phyloP scores from a whole-genome alignment of 2,888 invertebrate species.

The Hirudinaria manillensis region DNA sequence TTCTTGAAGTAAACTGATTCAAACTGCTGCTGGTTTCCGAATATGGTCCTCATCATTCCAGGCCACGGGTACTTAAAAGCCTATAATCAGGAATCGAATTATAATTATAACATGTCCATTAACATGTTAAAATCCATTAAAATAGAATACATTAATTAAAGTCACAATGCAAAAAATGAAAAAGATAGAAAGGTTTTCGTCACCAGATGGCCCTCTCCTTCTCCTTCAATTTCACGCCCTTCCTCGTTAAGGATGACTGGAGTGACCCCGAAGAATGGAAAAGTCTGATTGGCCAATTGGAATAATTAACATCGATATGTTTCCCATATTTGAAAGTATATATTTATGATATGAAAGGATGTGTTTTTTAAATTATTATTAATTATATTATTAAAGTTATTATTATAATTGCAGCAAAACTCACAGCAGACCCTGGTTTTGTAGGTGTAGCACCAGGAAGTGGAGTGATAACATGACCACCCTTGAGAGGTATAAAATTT shows the following conservation, averaged over 20 bases:
- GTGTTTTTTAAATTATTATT: constrained; percentile 2
- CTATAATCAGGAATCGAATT: constrained; percentile 14
- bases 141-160: too few relatives aligned
- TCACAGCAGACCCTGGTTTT: constrained; percentile 95
- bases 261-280: constrained; percentile 94
- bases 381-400: not conserved
- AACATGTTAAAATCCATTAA: too few relatives aligned
- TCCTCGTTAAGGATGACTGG: constrained; percentile 80
- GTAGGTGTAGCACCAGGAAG: constrained; percentile 90
- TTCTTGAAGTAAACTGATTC: constrained; percentile 82
- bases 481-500: constrained; percentile 53
- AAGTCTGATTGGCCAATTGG: constrained; percentile 63
- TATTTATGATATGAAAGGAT: not conserved
- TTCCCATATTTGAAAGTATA: not conserved
- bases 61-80: constrained; percentile 89
- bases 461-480: constrained; percentile 91
- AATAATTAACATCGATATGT: constrained; percentile 1
- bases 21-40: constrained; percentile 72
- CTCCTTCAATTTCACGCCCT: constrained; percentile 69
- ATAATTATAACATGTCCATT: too few relatives aligned
- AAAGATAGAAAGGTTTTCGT: constrained; percentile 36
- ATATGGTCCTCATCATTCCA: constrained; percentile 91
- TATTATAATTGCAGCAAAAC: constrained; percentile 48
- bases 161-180: not conserved
- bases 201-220: constrained; percentile 87